phyloP scores from a whole-genome alignment of 2,113 vertebrate species.

The Ictidomys tridecemlineatus region DNA sequence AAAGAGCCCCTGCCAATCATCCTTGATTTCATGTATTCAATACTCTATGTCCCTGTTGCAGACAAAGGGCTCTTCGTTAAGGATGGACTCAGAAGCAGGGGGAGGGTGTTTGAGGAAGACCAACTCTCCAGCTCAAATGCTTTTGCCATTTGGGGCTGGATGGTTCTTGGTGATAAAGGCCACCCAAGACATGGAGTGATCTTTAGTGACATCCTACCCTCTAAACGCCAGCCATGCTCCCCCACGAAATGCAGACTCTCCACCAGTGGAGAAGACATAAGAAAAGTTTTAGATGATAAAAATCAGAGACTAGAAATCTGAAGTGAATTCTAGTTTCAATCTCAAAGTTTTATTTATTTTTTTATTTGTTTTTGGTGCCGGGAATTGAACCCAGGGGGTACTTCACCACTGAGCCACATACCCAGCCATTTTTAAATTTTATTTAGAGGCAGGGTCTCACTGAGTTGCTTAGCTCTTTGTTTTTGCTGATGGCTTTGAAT shows the following conservation, averaged over 20 bases:
- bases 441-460: no score
- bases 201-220: not conserved
- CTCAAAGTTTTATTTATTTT: not conserved
- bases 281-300: not conserved
- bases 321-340: not conserved
- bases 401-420: no score
- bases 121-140: not conserved
- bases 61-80: not conserved
- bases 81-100: not conserved
- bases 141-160: not conserved
- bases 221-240: not conserved
- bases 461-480: no score
- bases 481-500: no score
- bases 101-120: not conserved
- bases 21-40: not conserved
- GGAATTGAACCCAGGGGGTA: no score
- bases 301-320: not conserved
- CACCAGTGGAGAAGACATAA: not conserved
- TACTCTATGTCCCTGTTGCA: not conserved
- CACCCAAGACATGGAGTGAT: no score
- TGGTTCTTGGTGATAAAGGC: not conserved
- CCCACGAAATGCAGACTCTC: not conserved
- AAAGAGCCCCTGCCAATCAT: not conserved
- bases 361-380: no score
- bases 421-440: no score